These are phyloP conservation scores for Pentamera pediparva DNA, from an alignment of 53 echinoderm and acorn worm genomes.

Conservation along the genomic window DNA sequence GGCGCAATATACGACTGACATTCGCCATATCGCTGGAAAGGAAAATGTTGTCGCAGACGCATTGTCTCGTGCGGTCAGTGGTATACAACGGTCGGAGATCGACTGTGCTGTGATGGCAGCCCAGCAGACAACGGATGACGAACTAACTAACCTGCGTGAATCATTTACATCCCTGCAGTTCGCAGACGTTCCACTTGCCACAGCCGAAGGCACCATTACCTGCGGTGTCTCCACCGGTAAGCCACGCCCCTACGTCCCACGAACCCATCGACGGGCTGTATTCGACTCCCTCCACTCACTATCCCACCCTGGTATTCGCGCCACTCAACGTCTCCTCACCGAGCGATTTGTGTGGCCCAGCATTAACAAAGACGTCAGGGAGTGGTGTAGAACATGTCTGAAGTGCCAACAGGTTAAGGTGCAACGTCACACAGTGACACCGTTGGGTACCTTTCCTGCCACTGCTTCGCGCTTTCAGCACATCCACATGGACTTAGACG, in stretches of 20 bases:
- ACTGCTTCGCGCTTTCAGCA: conserved; percentile 42
- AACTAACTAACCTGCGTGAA: not conserved
- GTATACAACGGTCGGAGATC: no score
- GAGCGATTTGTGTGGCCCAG: conserved; percentile 45
- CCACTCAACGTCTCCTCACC: conserved; percentile 41
- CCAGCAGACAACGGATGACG: not conserved
- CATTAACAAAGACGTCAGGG: conserved; percentile 39
- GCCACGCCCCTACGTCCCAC: conserved; percentile 36
- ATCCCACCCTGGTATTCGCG: conserved; percentile 43
- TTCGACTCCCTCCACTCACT: conserved; percentile 37
- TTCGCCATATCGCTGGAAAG: conserved; percentile 30
- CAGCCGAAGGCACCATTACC: conserved; percentile 23
- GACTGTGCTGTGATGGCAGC: no score
- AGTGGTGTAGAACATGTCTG: conserved; percentile 29
- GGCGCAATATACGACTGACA: conserved; percentile 50
- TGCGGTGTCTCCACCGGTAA: conserved; percentile 48
- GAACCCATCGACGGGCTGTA: conserved; percentile 14
- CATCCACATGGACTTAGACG: conserved; percentile 51
- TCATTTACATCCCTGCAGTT: conserved; percentile 12
- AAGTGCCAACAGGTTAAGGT: conserved; percentile 30
- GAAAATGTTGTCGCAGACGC: conserved; percentile 52
- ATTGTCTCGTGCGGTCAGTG: not conserved
- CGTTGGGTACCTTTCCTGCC: conserved; percentile 32
- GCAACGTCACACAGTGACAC: conserved; percentile 45
- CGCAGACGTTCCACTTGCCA: conserved; percentile 23